Evolutionary conservation across 2,113 vertebrate genomes (phyloP).

Genomic region (Callorhinus ursinus): DNA sequence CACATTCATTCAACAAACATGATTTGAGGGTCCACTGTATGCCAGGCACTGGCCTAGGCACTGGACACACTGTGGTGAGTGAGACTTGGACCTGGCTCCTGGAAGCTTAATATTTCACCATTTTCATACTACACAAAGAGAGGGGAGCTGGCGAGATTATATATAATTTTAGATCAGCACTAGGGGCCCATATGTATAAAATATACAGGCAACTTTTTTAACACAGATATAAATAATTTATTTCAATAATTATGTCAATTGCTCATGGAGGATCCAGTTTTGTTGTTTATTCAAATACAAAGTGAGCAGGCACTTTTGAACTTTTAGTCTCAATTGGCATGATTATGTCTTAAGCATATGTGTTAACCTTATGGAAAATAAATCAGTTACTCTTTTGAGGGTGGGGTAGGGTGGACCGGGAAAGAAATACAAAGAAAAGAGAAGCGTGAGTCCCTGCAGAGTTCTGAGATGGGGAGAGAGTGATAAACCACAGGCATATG

Average conservation of each 20-base stretch:
- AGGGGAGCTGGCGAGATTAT: not conserved
- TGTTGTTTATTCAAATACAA: not conserved
- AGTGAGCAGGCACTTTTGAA: not conserved
- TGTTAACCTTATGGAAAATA: slow-evolving; percentile 8
- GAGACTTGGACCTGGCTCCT: not conserved
- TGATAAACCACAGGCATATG: not conserved
- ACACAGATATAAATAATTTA: not conserved
- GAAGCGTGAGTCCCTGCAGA: not conserved
- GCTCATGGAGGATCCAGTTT: not conserved
- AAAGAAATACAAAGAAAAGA: not conserved
- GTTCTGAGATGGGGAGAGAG: not conserved
- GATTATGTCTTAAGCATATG: not conserved
- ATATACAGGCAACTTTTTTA: not conserved
- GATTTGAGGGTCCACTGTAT: not conserved
- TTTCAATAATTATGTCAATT: not conserved
- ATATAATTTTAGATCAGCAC: not conserved
- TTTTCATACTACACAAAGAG: not conserved
- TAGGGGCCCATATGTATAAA: not conserved
- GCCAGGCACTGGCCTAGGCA: not conserved
- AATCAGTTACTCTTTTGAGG: not conserved
- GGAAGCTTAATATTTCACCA: not conserved
- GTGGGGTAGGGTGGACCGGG: not conserved
- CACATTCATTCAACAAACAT: not conserved
- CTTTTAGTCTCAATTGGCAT: not conserved
- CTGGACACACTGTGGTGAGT: not conserved